A percentile compares a stretch with the other conserved stretches of the same genome.
Conservation (phyloP, 2,113 vertebrate species). For the Dicentrarchus labrax region DNA sequence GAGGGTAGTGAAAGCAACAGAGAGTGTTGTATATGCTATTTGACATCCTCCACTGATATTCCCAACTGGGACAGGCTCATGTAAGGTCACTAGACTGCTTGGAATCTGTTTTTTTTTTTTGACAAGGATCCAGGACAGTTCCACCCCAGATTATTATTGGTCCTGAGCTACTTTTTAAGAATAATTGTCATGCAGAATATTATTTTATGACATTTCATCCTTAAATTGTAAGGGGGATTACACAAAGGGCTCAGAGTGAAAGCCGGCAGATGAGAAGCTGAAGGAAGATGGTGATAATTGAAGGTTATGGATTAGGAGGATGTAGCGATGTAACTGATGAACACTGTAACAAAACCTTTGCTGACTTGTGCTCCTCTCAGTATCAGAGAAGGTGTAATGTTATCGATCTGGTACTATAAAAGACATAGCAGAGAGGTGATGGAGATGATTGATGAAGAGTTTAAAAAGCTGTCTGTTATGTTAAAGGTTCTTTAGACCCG, state of each 20-base stretch:
- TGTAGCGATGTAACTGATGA: constrained; percentile 18
- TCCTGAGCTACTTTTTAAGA: constrained; percentile 3
- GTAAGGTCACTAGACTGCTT: constrained; percentile 8
- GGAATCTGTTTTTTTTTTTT: not conserved
- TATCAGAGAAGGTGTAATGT: constrained; percentile 24
- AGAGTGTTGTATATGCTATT: not conserved
- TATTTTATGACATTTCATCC: not conserved
- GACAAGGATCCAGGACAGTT: constrained; percentile 3
- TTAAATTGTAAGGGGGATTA: not conserved
- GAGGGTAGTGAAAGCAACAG: not conserved
- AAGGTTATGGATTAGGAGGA: constrained; percentile 35
- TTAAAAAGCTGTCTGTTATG: constrained; percentile 21
- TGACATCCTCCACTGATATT: constrained; percentile 8
- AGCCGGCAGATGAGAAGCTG: constrained; percentile 3
- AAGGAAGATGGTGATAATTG: constrained; percentile 10
- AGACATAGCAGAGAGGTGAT: constrained; percentile 21
- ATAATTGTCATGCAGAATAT: not conserved
- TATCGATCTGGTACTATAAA: constrained; percentile 33
- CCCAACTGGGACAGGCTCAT: not conserved
- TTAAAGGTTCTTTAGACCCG: constrained; percentile 36
- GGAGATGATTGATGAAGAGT: constrained; percentile 28
- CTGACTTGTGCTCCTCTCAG: not conserved
- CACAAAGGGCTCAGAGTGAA: not conserved
- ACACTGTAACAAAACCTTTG: constrained; percentile 26
- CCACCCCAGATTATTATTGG: not conserved